These are phyloP conservation scores for Megamerina dolium DNA, from an alignment of 2,888 invertebrate genomes.

Conservation along the genomic window DNA sequence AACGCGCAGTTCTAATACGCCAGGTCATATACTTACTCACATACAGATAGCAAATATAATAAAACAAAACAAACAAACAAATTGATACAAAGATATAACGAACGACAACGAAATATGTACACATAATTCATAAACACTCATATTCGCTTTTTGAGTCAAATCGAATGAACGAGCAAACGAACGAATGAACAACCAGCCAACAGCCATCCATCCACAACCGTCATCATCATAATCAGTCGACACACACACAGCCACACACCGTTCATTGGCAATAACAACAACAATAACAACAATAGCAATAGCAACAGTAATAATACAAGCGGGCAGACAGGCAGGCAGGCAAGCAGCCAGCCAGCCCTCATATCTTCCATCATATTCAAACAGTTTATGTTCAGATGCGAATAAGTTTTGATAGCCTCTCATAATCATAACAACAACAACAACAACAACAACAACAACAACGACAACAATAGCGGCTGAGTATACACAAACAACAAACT, in stretches of 20 bases:
- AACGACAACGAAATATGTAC: constrained; percentile 25
- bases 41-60: too few relatives aligned
- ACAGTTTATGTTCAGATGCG: constrained; percentile 16
- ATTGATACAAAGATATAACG: constrained; percentile 10
- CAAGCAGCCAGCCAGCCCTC: constrained; percentile 22
- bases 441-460: constrained; percentile 15
- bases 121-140: constrained; percentile 46
- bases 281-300: constrained; percentile 6
- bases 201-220: too few relatives aligned
- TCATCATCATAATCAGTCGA: constrained; percentile 1
- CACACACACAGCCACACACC: constrained; percentile 16
- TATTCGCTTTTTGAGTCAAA: constrained; percentile 35
- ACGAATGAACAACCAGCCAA: too few relatives aligned
- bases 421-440: constrained; percentile 38
- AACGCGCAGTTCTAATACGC: constrained; percentile 28
- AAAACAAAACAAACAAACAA: constrained; percentile 6
- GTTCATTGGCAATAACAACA: constrained; percentile 17
- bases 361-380: constrained; percentile 43
- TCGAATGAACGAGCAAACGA: constrained; percentile 16
- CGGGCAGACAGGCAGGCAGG: too few relatives aligned
- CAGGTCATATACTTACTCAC: too few relatives aligned
- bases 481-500: not conserved
- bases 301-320: constrained; percentile 9
- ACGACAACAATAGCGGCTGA: constrained; percentile 4
- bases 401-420: constrained; percentile 37